Base-by-base conservation (phyloP, 2,888 invertebrate species). In the Asteroscopus sphinx region DNA sequence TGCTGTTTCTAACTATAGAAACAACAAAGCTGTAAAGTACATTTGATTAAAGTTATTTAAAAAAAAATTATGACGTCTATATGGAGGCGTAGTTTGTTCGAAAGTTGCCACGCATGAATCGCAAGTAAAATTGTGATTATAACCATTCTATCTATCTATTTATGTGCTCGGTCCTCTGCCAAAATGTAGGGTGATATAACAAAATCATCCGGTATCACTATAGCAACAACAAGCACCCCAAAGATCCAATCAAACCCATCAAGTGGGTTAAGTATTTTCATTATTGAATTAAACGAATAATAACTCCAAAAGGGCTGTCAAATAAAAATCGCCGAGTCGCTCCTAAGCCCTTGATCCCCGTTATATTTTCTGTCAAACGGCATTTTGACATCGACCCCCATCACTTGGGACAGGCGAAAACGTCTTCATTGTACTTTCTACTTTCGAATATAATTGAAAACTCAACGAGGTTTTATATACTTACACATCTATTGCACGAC, bases 321-420 rank as follows among this genome's bases (percentile, higher is more conserved):
- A 74, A 74, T 61, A 64, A 64, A 69, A 73, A 68, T 59, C 53
- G 41, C 58, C 40, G 57, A 57, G 55, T 63, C 65, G 51, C 63
- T 52, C 53, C 56, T 56, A 72, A 72, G 68, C 68, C 59, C 76
- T 81, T 82, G 83, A 82, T 79, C 81, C 67, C 76, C 69, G 65
- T 80, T 80, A 79, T 80, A 80, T 78, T 77, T 73, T 65, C 73
- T 80, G 77, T 77, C 79, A 80, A 83, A 72, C 76, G 76, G 63
- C 78, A 68, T 72, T 82, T 80, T 79, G 81, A 81, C 81, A 77
- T 60, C 75, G 73, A 86, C 85, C 85, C 75, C 58, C 73, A 67
- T 84, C 85, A 85, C 57, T 58, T 51, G 55, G 75, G 86, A 81
- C 86, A 80, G 74, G 77, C 80, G 73, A 73, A 78, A 83, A 80